Evolutionary conservation across 2,888 invertebrate species (phyloP).

Genomic region (Atrina japonica): DNA sequence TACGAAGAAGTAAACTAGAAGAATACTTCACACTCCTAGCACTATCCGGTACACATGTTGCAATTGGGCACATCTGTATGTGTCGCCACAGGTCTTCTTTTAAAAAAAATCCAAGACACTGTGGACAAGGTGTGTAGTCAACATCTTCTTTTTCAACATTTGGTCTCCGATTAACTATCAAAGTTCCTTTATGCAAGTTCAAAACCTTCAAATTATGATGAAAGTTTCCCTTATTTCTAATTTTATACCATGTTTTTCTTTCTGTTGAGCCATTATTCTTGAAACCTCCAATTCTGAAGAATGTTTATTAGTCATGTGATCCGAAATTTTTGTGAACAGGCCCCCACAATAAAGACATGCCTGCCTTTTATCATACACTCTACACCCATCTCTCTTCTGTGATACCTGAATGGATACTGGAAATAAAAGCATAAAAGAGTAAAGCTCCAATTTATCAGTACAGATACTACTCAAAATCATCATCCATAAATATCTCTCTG

Average conservation of each 20-base stretch:
- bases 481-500: no score
- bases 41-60: neutral
- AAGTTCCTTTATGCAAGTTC: neutral
- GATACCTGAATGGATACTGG: no score
- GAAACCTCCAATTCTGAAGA: slow-evolving; percentile 24
- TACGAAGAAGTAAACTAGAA: no score
- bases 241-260: neutral
- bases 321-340: neutral
- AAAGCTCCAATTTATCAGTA: no score
- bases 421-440: no score
- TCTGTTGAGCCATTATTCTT: slow-evolving; percentile 7
- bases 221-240: slow-evolving; percentile 9
- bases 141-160: neutral
- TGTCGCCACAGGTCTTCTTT: slow-evolving; percentile 15
- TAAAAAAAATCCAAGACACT: slow-evolving; percentile 14
- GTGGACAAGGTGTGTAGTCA: neutral
- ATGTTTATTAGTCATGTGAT: slow-evolving; percentile 41
- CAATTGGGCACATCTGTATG: neutral
- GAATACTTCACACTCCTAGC: no score
- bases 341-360: slow-evolving; percentile 1
- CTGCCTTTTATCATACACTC: slow-evolving; percentile 35
- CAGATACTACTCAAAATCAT: no score
- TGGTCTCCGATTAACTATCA: slow-evolving; percentile 3
- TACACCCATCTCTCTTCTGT: no score
- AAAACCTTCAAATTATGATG: neutral